Percentiles rank a stretch among this genome's conserved stretches.
phyloP scores from a whole-genome alignment of 2,113 vertebrate species.

The Mola mola region DNA sequence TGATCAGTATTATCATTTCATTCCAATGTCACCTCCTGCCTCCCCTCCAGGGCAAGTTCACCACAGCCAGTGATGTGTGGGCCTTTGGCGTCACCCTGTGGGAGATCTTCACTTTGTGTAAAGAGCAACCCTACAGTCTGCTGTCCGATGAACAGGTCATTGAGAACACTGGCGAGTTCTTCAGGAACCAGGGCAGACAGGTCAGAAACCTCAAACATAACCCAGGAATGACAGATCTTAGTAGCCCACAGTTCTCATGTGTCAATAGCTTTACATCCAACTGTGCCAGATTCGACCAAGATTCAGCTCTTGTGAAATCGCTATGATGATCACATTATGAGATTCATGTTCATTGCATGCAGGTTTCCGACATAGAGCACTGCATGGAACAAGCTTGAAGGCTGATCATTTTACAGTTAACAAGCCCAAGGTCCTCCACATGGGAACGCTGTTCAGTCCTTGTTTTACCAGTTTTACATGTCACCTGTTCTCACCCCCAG shows the following conservation, averaged over 20 bases:
- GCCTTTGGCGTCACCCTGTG: slow-evolving; percentile 88
- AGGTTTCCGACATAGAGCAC: no score
- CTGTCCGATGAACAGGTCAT: slow-evolving; percentile 89
- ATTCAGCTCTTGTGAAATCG: no score
- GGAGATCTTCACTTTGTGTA: slow-evolving; percentile 89
- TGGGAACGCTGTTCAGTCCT: not conserved
- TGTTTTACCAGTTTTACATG: not conserved
- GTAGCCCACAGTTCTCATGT: no score
- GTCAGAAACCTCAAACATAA: slow-evolving; percentile 55
- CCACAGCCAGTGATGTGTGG: slow-evolving; percentile 88
- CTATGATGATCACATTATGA: no score
- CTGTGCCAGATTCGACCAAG: no score
- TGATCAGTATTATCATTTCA: no score
- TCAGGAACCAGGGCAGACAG: slow-evolving; percentile 89
- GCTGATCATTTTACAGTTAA: no score
- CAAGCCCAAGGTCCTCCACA: not conserved
- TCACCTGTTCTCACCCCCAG: not conserved
- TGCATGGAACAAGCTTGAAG: no score
- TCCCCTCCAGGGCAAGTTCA: slow-evolving; percentile 85
- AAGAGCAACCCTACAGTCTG: slow-evolving; percentile 88
- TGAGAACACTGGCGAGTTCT: slow-evolving; percentile 89
- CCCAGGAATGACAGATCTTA: no score
- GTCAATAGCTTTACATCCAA: no score
- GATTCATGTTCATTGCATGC: no score
- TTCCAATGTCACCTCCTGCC: not conserved